phyloP scores from a whole-genome alignment of 2,113 vertebrate genomes.

The Irena cyanogastra region DNA sequence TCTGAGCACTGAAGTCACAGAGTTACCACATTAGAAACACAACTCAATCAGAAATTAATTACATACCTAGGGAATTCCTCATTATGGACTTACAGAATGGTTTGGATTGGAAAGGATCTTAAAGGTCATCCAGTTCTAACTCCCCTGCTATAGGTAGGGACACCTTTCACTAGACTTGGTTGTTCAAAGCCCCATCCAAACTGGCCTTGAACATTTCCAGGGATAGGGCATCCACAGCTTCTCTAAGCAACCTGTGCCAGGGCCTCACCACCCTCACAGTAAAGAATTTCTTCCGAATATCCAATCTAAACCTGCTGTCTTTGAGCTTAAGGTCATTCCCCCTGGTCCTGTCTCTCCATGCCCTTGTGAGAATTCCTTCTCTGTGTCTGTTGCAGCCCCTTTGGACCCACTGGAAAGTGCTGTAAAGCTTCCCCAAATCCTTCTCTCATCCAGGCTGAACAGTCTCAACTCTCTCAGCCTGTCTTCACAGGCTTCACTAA shows the following conservation, averaged over 20 bases:
- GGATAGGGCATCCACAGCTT: neutral
- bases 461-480: neutral
- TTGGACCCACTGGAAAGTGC: neutral
- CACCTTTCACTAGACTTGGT: neutral
- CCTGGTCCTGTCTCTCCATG: neutral
- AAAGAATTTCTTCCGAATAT: neutral
- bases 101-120: neutral
- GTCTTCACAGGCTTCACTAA: neutral
- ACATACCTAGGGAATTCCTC: neutral
- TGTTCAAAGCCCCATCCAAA: neutral
- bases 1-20: neutral
- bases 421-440: neutral
- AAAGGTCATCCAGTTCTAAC: neutral
- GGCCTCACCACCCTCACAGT: neutral
- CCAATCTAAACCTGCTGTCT: neutral
- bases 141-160: neutral
- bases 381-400: neutral
- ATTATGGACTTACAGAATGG: neutral
- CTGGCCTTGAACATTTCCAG: neutral
- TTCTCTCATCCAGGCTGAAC: neutral
- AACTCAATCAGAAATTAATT: neutral
- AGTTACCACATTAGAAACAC: neutral
- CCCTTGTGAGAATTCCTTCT: neutral
- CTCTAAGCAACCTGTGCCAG: neutral
- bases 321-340: neutral